Evolutionary conservation across 1,140 invertebrate genomes (phyloP), one percentile per base, ranked within the genome.

Genomic region (Globodera ellingtonae): DNA sequence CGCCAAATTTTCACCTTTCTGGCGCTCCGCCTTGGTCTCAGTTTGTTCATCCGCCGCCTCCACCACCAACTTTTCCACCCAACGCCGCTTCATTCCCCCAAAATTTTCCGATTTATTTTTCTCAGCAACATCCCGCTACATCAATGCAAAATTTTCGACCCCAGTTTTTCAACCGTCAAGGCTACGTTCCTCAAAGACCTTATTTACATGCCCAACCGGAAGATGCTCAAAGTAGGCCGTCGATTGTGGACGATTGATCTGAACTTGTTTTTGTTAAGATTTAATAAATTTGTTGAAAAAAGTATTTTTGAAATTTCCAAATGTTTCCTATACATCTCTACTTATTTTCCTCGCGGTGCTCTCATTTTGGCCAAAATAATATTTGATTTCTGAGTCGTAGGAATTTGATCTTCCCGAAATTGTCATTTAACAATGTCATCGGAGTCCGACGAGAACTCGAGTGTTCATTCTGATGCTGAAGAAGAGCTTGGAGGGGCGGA

Each of bases 381-480:
- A 35, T 35, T 35, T 35, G 35, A 35, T 35, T 35, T 35, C 35
- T 35, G 3, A 35, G 35, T 2, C 35, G 2, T 35, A 2, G 35
- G 3, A 35, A 35, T 35, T 35, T 35, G 35, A 35, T 35, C 35
- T 35, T 35, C 35, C 1, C 35, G 35, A 35, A 35, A 35, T 35
- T 3, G 35, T 35, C 35, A 1, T 35, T 35, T 2, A 47, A 75
- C 18, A 77, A 77, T 77, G 75, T 77, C 75, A 62, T 75, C 73
- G 56, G 56, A 62, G 13, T 70, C 67, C 35, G 75, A 77, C 35
- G 75, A 76, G 59, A 76, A 67, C 62, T 59, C 52, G 48, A 77
- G 75, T 77, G 24, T 67, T n/a, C 52, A 77, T 47, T 77, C 75
- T 7, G 75, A 77, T 69, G 75, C 21, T 15, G 75, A 67, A 13